Conservation (phyloP, 2,888 invertebrate species). For the Calameuta idolon region DNA sequence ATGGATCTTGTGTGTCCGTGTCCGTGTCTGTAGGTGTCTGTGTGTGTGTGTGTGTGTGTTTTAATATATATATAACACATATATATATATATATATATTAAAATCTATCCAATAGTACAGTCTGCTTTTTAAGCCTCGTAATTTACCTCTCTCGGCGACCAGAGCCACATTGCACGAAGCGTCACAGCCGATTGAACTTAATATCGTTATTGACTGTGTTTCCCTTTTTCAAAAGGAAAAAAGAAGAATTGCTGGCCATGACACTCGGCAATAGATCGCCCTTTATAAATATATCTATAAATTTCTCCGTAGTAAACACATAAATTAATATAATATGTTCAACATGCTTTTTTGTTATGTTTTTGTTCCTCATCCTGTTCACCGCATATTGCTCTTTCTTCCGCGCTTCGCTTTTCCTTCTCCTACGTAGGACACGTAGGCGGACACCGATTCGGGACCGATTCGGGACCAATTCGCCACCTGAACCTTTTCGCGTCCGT, state of each 20-base stretch:
- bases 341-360: conserved; percentile 26
- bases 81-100: conserved; percentile 56
- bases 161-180: conserved; percentile 40
- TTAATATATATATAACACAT: background rate
- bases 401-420: conserved; percentile 17
- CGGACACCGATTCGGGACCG: background rate
- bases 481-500: too few relatives aligned
- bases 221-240: conserved; percentile 32
- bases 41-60: conserved; percentile 17
- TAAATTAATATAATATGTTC: conserved; percentile 42
- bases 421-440: background rate
- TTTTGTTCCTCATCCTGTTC: conserved; percentile 10
- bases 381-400: conserved; percentile 5
- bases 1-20: background rate
- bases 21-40: background rate
- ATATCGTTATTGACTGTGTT: conserved; percentile 35
- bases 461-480: too few relatives aligned
- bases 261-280: conserved; percentile 49
- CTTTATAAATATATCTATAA: conserved; percentile 48
- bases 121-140: conserved; percentile 66
- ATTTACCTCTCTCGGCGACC: conserved; percentile 42
- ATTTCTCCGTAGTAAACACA: conserved; percentile 29
- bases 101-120: conserved; percentile 65
- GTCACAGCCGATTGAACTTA: conserved; percentile 35
- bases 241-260: conserved; percentile 29